Evolutionary conservation across 2,797 vertebrate genomes (phyloP).

Genomic region (Eospalax fontanierii): DNA sequence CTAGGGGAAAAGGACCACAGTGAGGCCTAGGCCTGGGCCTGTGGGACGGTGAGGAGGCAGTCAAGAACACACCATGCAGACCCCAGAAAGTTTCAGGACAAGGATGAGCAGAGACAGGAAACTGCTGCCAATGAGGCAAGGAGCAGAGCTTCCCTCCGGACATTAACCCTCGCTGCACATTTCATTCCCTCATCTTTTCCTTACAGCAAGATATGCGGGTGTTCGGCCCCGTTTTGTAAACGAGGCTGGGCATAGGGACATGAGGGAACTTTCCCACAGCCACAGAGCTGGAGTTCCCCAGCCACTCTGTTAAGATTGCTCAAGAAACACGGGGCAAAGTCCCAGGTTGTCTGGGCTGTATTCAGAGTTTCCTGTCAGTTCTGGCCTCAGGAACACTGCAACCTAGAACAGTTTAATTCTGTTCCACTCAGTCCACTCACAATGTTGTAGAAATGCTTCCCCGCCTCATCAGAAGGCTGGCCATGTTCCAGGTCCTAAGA

Average conservation of each 20-base stretch:
- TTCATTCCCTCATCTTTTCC: not conserved
- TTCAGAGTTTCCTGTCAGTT: not conserved
- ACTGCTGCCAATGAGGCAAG: no score
- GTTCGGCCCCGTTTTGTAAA: not conserved
- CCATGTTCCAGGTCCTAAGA: not conserved
- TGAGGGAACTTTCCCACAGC: not conserved
- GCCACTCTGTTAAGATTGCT: not conserved
- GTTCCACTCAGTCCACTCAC: not conserved
- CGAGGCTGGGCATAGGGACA: not conserved
- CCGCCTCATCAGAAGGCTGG: not conserved
- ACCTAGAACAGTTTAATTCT: not conserved
- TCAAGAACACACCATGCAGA: not conserved
- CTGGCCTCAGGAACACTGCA: not conserved
- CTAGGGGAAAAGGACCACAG: not conserved
- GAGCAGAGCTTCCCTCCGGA: not conserved
- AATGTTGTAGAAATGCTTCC: not conserved
- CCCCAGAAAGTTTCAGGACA: not conserved
- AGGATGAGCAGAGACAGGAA: not conserved
- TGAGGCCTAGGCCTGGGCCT: fast-evolving
- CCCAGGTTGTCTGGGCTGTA: not conserved
- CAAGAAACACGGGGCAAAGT: not conserved
- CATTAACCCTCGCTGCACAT: fast-evolving
- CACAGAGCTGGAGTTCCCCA: not conserved
- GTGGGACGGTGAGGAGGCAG: not conserved
- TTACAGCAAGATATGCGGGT: not conserved